Percentiles rank a stretch among this genome's conserved stretches.
Evolutionary conservation across 2,888 invertebrate genomes (phyloP).

Genomic region (Linnaemya vulpina): DNA sequence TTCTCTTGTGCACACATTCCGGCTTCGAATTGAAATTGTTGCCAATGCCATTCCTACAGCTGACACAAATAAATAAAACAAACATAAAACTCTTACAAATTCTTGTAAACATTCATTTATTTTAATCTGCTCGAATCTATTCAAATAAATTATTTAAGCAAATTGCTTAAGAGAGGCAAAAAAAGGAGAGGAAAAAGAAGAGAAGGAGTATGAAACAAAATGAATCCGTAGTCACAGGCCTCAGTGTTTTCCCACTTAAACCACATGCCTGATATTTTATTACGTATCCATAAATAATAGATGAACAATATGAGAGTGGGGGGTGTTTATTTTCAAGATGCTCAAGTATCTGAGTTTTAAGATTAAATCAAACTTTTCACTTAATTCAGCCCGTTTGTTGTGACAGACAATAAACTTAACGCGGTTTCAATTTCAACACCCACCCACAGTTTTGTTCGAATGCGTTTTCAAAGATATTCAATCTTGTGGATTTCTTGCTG

Average conservation of each 20-base stretch:
- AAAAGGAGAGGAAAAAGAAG: background rate
- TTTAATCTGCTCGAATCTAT: constrained; percentile 29
- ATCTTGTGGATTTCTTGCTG: background rate
- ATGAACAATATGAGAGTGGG: background rate
- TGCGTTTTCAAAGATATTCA: constrained; percentile 7
- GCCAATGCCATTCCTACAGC: background rate
- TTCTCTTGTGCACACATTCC: background rate
- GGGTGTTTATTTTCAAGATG: background rate
- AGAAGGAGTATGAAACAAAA: background rate
- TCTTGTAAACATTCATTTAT: constrained; percentile 34
- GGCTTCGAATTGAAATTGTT: background rate
- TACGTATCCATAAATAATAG: background rate
- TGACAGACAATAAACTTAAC: constrained; percentile 61
- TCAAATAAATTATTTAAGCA: constrained; percentile 35
- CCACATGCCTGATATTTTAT: constrained; percentile 3
- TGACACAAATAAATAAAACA: background rate
- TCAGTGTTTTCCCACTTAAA: constrained; percentile 23
- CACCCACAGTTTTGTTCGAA: constrained; percentile 34
- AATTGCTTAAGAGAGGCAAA: constrained; percentile 7
- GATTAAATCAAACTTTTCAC: constrained; percentile 67
- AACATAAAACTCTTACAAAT: constrained; percentile 4
- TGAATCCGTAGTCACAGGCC: background rate
- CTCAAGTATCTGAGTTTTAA: constrained; percentile 15
- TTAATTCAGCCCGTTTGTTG: constrained; percentile 60
- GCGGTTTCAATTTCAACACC: constrained; percentile 61